Percentiles rank a stretch among this genome's conserved stretches.
Evolutionary conservation across 2,888 invertebrate species (phyloP).

Genomic region (Eretmocerus hayati): DNA sequence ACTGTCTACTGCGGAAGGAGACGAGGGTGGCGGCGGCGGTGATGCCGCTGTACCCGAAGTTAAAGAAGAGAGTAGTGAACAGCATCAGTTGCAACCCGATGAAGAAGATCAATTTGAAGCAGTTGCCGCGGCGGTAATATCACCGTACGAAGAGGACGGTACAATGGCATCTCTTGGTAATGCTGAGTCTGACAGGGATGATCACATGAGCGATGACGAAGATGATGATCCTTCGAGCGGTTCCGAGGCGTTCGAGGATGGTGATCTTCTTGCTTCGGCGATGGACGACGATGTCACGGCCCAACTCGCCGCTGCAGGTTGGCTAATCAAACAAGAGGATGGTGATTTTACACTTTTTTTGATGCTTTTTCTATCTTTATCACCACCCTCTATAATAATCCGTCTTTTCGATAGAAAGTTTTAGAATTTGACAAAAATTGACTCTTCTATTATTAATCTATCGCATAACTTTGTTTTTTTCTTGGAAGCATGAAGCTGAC

Average conservation of each 20-base stretch:
- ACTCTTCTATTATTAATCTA: too few species aligned
- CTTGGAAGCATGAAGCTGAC: too few species aligned
- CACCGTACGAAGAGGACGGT: conserved; percentile 9
- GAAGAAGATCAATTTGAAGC: not conserved
- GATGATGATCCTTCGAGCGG: conserved; percentile 74
- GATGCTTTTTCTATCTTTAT: conserved; percentile 30
- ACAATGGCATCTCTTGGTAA: conserved; percentile 40
- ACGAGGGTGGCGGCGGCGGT: conserved; percentile 12
- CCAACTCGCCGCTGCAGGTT: conserved; percentile 92
- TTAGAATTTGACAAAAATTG: too few species aligned
- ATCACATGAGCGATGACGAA: conserved; percentile 62
- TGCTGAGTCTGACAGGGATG: conserved; percentile 40
- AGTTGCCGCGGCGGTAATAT: not conserved
- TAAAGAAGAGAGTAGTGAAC: conserved; percentile 11
- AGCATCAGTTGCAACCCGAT: conserved; percentile 2
- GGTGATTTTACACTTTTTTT: conserved; percentile 48
- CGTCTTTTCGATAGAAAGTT: too few species aligned
- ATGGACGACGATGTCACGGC: conserved; percentile 93
- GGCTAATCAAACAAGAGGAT: conserved; percentile 49
- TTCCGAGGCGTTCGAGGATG: conserved; percentile 71
- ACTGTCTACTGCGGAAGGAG: conserved; percentile 18
- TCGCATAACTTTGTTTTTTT: too few species aligned
- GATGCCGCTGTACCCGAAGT: conserved; percentile 14
- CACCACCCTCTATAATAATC: too few species aligned
- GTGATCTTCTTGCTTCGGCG: conserved; percentile 75